Evolutionary conservation across 2,888 invertebrate genomes (phyloP).

Genomic region (Ypsolopha sequella): DNA sequence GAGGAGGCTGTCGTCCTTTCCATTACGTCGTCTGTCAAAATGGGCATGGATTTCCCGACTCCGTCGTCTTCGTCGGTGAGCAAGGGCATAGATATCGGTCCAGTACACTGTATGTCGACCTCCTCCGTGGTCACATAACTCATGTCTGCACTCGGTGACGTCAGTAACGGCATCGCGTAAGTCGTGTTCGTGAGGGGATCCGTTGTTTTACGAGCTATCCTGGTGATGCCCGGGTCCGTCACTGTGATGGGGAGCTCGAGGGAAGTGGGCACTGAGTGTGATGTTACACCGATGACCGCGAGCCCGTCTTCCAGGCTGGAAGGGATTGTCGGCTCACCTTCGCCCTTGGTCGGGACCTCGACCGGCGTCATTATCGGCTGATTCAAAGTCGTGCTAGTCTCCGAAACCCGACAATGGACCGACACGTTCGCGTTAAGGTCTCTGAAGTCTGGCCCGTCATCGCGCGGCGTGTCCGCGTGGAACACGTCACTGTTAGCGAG

Average conservation of each 20-base stretch:
- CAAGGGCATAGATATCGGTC: slow-evolving; percentile 72
- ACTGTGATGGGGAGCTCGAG: slow-evolving; percentile 82
- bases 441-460: slow-evolving; percentile 72
- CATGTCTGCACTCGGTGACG: slow-evolving; percentile 47
- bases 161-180: slow-evolving; percentile 29
- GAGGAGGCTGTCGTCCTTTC: slow-evolving; percentile 34
- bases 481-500: slow-evolving; percentile 82
- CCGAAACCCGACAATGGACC: slow-evolving; percentile 74
- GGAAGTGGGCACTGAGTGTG: slow-evolving; percentile 74
- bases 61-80: slow-evolving; percentile 59
- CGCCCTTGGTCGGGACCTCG: slow-evolving; percentile 75
- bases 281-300: slow-evolving; percentile 70
- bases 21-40: slow-evolving; percentile 44
- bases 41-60: slow-evolving; percentile 50
- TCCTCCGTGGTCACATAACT: slow-evolving; percentile 38
- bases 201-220: slow-evolving; percentile 56
- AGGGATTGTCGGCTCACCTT: slow-evolving; percentile 34
- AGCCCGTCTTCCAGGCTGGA: slow-evolving; percentile 65
- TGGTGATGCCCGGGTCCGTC: slow-evolving; percentile 76
- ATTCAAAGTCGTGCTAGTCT: slow-evolving; percentile 80
- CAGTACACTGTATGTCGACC: slow-evolving; percentile 31
- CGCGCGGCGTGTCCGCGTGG: slow-evolving; percentile 62
- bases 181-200: slow-evolving; percentile 40
- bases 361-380: slow-evolving; percentile 88
- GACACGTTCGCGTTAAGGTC: slow-evolving; percentile 70